Evolutionary conservation across 2,113 vertebrate genomes (phyloP).

Genomic region (Cyanoliseus patagonus): DNA sequence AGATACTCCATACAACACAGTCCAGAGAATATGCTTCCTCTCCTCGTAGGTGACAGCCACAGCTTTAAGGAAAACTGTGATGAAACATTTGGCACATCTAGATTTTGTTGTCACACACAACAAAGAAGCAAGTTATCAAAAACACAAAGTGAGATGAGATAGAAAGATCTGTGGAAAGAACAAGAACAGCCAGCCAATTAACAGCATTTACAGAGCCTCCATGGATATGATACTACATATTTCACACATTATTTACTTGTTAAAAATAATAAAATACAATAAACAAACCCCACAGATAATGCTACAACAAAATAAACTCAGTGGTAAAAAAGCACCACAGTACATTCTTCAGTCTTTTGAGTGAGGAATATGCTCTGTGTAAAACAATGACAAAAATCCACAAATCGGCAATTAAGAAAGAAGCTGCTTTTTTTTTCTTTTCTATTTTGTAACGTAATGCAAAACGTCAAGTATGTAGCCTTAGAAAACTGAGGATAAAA

Average conservation of each 20-base stretch:
- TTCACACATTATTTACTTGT: background rate
- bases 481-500: background rate
- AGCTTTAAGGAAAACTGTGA: background rate
- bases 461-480: background rate
- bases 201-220: background rate
- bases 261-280: background rate
- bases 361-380: too few species aligned
- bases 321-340: background rate
- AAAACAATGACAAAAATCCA: background rate
- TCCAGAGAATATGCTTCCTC: background rate
- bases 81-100: background rate
- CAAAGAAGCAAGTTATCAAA: background rate
- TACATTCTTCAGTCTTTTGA: background rate
- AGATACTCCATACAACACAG: background rate
- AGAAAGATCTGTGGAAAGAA: background rate
- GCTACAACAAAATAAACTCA: background rate
- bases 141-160: background rate
- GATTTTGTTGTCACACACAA: background rate
- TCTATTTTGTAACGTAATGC: background rate
- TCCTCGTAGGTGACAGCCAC: background rate
- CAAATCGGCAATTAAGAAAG: background rate
- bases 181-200: background rate
- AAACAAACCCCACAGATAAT: background rate
- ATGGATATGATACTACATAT: background rate
- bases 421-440: background rate